A percentile compares a stretch with the other conserved stretches of the same genome.
Evolutionary conservation across 2,797 vertebrate genomes (phyloP).

Genomic region (Syndactyla subalaris): DNA sequence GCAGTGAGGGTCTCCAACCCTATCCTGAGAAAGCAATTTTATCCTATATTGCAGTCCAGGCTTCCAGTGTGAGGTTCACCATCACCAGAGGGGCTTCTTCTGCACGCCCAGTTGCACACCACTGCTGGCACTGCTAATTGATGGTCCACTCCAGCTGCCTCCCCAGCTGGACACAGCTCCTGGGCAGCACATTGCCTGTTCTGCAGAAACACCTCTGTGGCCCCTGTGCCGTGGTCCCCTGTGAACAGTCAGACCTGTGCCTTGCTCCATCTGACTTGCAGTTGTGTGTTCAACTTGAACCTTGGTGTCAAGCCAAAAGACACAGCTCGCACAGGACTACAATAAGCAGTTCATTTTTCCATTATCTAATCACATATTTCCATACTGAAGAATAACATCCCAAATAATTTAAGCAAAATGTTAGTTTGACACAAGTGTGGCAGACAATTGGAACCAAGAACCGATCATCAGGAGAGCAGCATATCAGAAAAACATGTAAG

Average conservation of each 20-base stretch:
- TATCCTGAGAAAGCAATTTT: not conserved
- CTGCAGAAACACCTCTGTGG: not conserved
- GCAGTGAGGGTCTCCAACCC: not conserved
- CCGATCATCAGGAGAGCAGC: not conserved
- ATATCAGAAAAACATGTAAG: not conserved
- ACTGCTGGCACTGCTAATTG: not conserved
- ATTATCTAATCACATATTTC: not conserved
- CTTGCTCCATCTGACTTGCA: not conserved
- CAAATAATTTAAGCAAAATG: not conserved
- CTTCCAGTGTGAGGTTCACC: not conserved
- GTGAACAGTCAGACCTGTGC: not conserved
- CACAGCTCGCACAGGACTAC: not conserved
- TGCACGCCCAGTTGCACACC: rapidly evolving
- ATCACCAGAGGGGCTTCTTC: not conserved
- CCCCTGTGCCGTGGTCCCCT: not conserved
- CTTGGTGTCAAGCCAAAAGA: not conserved
- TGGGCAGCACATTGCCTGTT: not conserved
- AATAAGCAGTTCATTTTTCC: not conserved
- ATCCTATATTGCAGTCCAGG: not conserved
- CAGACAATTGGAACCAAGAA: not conserved
- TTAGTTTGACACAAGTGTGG: not conserved
- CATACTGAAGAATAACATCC: not conserved
- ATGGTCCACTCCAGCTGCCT: not conserved
- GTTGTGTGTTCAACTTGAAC: not conserved
- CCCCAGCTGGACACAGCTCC: not conserved